Evolutionary conservation across 2,888 invertebrate species (phyloP).

Genomic region (Diloba caeruleocephala): DNA sequence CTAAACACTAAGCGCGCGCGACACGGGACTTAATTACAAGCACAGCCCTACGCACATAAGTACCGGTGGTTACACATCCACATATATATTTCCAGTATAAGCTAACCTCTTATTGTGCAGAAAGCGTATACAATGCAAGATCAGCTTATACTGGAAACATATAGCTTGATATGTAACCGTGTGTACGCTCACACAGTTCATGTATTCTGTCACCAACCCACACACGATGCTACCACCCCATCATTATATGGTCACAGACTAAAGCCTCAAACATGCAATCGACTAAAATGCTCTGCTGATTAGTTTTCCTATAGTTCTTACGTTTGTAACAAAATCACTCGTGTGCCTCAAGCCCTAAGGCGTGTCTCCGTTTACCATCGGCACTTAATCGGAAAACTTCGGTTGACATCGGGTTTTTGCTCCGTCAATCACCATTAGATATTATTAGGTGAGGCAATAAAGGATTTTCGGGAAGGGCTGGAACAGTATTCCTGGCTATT

Average conservation of each 20-base stretch:
- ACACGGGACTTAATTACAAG: slow-evolving; percentile 22
- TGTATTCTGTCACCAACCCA: slow-evolving; percentile 6
- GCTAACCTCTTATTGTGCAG: no score
- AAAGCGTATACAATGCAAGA: no score
- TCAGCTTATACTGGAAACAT: no score
- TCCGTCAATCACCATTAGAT: slow-evolving; percentile 71
- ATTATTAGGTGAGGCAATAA: slow-evolving; percentile 59
- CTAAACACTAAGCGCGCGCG: slow-evolving; percentile 7
- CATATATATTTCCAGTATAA: no score
- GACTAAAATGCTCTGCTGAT: neutral
- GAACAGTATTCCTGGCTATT: slow-evolving; percentile 7
- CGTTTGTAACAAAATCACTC: neutral
- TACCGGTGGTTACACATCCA: no score
- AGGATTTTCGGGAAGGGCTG: slow-evolving; percentile 47
- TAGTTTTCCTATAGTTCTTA: neutral
- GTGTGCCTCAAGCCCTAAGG: slow-evolving; percentile 2
- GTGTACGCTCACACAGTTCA: slow-evolving; percentile 1
- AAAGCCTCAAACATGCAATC: neutral
- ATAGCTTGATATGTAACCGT: no score
- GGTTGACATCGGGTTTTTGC: slow-evolving; percentile 64
- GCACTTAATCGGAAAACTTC: slow-evolving; percentile 69
- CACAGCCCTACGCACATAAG: neutral
- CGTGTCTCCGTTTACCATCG: slow-evolving; percentile 49
- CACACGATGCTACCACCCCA: neutral
- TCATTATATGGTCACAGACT: slow-evolving; percentile 10